Evolutionary conservation across 2,113 vertebrate genomes (phyloP), one percentile per base, ranked within the genome.

Genomic region (Mobula birostris): DNA sequence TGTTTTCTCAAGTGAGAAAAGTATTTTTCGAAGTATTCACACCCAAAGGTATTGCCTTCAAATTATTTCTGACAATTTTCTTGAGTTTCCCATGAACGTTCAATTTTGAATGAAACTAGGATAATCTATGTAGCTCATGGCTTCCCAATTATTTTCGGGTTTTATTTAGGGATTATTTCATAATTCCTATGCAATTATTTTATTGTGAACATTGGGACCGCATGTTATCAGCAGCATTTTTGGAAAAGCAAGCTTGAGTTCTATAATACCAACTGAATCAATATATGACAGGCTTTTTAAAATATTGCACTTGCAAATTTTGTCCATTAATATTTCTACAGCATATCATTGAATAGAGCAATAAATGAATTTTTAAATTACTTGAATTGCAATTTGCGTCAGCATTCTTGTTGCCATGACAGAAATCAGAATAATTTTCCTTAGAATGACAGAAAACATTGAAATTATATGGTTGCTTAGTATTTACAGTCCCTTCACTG

Each of bases 221-320:
- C 94, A 94, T 94, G 93, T 94, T 63, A 95, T 94, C 95, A 94
- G 94, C 94, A 90, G 82, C 94, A 40, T 80, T 36, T 11, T 90
- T 68, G 94, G 94, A 82, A 74, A 85, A 91, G 93, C 3, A 94
- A 94, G 90, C 48, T 94, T 90, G 94, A 15, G 94, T 94, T 94
- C 95, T 29, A 5, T 94, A 94, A 95, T 56, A 94, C 87, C 40
- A n/a, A n/a, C 19, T 94, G 17, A 7, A 0, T 48, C 94, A 0
- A 48, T 48, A 48, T 2, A 66, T 66, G 63, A 14, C 63, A 48
- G 48, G 48, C 48, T 48, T 66, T 66, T 66, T 83, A 0, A 93
- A 40, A 6, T 56, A 1, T 88, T 94, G 9, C 19, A 7, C 24
- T 94, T 94, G 94, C n/a, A 85, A 56, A 94, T 94, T 94, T 94